Percentiles rank a stretch among this genome's conserved stretches.
phyloP scores from a whole-genome alignment of 2,797 vertebrate genomes.

The Astyanax mexicanus region DNA sequence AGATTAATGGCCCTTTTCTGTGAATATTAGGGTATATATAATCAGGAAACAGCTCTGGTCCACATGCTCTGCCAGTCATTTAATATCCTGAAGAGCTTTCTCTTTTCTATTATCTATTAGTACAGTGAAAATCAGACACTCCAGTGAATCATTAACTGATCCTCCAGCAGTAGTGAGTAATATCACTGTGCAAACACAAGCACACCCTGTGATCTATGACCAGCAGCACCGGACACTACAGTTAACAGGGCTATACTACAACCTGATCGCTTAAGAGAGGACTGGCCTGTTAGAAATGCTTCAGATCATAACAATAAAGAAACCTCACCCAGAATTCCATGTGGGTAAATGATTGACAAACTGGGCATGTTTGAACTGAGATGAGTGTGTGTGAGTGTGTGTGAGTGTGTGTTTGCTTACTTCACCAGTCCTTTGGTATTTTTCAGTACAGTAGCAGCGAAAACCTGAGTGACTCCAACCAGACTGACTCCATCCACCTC shows the following conservation, averaged over 20 bases:
- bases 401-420: constrained; percentile 68
- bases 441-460: constrained; percentile 91
- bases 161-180: background rate
- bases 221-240: background rate
- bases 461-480: constrained; percentile 91
- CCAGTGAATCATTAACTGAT: constrained; percentile 49
- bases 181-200: background rate
- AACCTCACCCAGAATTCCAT: constrained; percentile 19
- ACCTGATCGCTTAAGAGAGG: background rate
- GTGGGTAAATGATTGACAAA: constrained; percentile 10
- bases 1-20: too few species aligned
- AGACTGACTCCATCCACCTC: constrained; percentile 90
- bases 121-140: constrained; percentile 32
- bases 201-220: constrained; percentile 29
- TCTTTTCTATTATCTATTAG: background rate
- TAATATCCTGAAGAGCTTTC: background rate
- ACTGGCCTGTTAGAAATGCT: background rate
- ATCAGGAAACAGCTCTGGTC: background rate
- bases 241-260: background rate
- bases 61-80: background rate
- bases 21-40: background rate
- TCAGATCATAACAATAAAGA: background rate
- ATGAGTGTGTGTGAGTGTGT: background rate
- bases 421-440: constrained; percentile 90
- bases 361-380: background rate